Evolutionary conservation across 2,113 vertebrate genomes (phyloP).

Genomic region (Mus musculus): DNA sequence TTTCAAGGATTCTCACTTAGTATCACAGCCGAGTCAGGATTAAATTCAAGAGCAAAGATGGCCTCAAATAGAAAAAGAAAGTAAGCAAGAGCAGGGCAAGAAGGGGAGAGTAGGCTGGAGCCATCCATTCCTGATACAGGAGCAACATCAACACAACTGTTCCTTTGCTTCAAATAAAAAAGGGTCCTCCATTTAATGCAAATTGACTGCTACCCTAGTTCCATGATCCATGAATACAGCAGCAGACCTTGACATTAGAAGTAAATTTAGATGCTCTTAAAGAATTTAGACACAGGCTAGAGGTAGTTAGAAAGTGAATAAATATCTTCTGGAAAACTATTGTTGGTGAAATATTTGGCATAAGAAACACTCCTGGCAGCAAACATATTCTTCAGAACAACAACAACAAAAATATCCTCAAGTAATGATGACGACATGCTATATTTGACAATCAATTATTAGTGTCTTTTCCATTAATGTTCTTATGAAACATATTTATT

Average conservation of each 20-base stretch:
- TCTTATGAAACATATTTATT: conserved; percentile 39
- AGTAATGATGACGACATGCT: neutral
- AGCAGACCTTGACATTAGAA: neutral
- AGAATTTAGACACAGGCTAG: conserved; percentile 12
- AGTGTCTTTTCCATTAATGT: conserved; percentile 31
- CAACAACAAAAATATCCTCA: conserved; percentile 21
- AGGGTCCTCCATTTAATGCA: neutral
- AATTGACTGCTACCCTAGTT: neutral
- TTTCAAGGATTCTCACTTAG: neutral
- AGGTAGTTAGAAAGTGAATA: conserved; percentile 46
- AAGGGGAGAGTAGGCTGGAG: neutral
- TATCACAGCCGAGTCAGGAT: neutral
- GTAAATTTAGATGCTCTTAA: conserved; percentile 48
- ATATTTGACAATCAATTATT: conserved; percentile 43
- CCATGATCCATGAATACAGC: neutral
- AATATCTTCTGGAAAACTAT: conserved; percentile 51
- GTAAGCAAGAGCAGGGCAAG: neutral
- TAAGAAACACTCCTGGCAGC: conserved; percentile 42
- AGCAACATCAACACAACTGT: neutral
- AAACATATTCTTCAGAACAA: neutral
- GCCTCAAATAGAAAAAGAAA: neutral
- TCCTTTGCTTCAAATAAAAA: neutral
- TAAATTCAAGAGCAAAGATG: neutral
- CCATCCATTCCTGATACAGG: neutral
- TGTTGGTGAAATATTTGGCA: conserved; percentile 52